Conservation (phyloP, 2,888 invertebrate species). For the Dryomyza anilis region DNA sequence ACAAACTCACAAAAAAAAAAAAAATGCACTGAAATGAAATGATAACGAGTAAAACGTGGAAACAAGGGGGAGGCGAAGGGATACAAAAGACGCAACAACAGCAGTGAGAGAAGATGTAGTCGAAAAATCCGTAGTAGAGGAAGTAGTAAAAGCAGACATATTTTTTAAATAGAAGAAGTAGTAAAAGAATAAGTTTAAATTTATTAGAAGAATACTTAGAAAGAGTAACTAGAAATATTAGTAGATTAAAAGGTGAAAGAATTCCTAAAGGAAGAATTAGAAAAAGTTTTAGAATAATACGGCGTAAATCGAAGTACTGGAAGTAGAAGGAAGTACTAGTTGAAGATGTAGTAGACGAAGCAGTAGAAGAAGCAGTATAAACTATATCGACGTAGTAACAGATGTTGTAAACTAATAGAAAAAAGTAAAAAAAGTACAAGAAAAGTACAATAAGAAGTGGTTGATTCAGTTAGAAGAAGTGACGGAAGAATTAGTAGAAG, state of each 20-base stretch:
- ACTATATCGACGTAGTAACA: too few species aligned
- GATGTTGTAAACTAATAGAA: too few species aligned
- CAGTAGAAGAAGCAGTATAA: neutral
- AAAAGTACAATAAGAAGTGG: too few species aligned
- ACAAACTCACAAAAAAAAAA: neutral
- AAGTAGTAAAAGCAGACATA: neutral
- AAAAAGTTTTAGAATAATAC: neutral
- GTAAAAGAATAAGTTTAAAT: neutral
- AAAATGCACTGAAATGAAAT: neutral
- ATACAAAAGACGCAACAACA: neutral
- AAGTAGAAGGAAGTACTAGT: neutral
- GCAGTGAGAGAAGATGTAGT: neutral
- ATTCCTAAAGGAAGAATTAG: neutral
- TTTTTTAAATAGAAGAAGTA: neutral
- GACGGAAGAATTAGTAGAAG: too few species aligned
- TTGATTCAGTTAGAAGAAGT: too few species aligned
- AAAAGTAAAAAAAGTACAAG: too few species aligned
- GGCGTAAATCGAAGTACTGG: neutral
- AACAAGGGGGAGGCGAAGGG: neutral
- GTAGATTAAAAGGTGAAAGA: neutral
- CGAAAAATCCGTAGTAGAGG: neutral
- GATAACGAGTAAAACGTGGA: neutral
- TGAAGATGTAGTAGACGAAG: neutral
- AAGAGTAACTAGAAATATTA: neutral
- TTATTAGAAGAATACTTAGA: neutral